These are phyloP conservation scores for Tenthredo livida DNA, from an alignment of 2,888 invertebrate genomes.

Conservation along the genomic window DNA sequence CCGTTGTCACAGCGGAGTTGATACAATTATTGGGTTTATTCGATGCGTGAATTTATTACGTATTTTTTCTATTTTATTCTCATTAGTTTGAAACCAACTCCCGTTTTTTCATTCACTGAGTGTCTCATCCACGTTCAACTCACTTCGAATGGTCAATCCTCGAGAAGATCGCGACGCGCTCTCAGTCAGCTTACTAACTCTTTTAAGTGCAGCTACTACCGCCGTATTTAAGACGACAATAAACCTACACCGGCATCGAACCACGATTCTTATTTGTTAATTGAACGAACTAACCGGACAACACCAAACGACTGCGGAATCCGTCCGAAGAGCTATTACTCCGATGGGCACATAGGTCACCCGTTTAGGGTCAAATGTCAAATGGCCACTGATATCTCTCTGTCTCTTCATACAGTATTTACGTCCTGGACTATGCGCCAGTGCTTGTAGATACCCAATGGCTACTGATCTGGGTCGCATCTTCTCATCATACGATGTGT, in stretches of 20 bases:
- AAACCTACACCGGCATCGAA: not conserved
- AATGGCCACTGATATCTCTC: slow-evolving; percentile 70
- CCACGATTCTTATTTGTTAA: slow-evolving; percentile 17
- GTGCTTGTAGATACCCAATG: not conserved
- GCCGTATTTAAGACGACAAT: slow-evolving; percentile 16
- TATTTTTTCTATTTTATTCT: not conserved
- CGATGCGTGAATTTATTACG: not conserved
- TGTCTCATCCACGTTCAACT: not conserved
- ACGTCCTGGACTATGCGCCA: slow-evolving; percentile 41
- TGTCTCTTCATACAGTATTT: not conserved
- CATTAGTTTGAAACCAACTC: not conserved
- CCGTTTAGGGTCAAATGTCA: slow-evolving; percentile 73
- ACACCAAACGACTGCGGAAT: slow-evolving; percentile 61
- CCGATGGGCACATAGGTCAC: slow-evolving; percentile 63
- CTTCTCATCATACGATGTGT: slow-evolving; percentile 7
- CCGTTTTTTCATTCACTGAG: not conserved
- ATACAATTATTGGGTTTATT: not conserved
- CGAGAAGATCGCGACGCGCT: not conserved
- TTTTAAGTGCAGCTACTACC: not conserved
- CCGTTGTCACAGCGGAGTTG: not conserved
- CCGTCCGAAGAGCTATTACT: slow-evolving; percentile 60
- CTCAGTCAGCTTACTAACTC: not conserved
- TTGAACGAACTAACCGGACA: slow-evolving; percentile 39
- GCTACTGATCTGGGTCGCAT: not conserved
- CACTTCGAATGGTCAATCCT: not conserved